phyloP scores from a whole-genome alignment of 2,113 vertebrate species.

The Perccottus glenii region DNA sequence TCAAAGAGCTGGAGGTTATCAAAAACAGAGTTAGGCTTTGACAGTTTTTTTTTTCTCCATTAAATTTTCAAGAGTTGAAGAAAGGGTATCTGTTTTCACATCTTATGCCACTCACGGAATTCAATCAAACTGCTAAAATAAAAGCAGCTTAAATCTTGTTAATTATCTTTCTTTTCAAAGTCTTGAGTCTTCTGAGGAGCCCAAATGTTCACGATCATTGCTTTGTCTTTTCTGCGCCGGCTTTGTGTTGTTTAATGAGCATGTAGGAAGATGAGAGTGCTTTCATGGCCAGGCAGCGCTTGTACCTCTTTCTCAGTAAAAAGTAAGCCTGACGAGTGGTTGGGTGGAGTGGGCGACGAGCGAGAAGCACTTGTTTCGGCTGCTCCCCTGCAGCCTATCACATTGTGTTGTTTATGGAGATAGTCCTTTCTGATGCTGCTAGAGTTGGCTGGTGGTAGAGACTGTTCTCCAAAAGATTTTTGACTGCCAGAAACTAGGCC shows the following conservation, averaged over 20 bases:
- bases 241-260: constrained; percentile 48
- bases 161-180: not conserved
- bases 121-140: not conserved
- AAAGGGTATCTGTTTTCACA: not conserved
- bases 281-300: constrained; percentile 46
- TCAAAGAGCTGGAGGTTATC: not conserved
- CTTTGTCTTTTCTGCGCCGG: constrained; percentile 35
- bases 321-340: constrained; percentile 16
- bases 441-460: constrained; percentile 19
- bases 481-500: constrained; percentile 64
- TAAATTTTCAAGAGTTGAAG: not conserved
- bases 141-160: too few species aligned
- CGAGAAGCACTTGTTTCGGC: constrained; percentile 12
- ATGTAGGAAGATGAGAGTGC: constrained; percentile 66
- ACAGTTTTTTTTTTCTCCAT: not conserved
- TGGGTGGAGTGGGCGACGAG: constrained; percentile 50
- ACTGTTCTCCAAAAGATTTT: constrained; percentile 38
- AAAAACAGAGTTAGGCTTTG: not conserved
- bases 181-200: constrained; percentile 23
- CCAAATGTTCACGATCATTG: constrained; percentile 13
- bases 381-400: constrained; percentile 58
- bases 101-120: not conserved
- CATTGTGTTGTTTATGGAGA: constrained; percentile 30
- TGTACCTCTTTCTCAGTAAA: constrained; percentile 29
- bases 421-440: constrained; percentile 26